Percentiles rank a stretch among this genome's conserved stretches.
phyloP scores from a whole-genome alignment of 1,140 invertebrate species.

The Drosophila seguyi region DNA sequence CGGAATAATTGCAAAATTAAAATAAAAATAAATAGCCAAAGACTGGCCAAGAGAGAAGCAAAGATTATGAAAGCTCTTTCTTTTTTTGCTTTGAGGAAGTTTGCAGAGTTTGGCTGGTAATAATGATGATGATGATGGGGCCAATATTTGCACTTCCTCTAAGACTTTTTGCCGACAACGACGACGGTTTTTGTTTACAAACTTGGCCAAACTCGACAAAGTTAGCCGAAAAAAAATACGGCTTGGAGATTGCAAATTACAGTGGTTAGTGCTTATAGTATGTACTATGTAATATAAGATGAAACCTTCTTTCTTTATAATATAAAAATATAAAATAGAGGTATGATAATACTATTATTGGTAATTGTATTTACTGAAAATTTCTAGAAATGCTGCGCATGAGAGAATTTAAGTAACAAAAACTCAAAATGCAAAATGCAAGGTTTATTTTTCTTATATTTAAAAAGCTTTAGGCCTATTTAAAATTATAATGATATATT shows the following conservation, averaged over 20 bases:
- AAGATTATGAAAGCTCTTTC: conserved; percentile 56
- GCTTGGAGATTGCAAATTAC: neutral
- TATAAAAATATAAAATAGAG: too few species aligned
- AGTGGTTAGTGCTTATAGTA: neutral
- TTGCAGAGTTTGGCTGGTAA: conserved; percentile 37
- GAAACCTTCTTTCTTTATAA: too few species aligned
- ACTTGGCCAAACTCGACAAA: conserved; percentile 5
- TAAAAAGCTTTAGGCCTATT: too few species aligned
- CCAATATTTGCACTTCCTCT: conserved; percentile 74
- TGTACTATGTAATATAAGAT: too few species aligned
- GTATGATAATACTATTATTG: neutral
- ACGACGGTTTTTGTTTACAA: conserved; percentile 25
- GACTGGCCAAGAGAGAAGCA: conserved; percentile 1
- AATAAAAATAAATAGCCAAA: conserved; percentile 18
- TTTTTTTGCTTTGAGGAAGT: conserved; percentile 54
- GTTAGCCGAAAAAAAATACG: conserved; percentile 6
- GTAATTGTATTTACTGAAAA: neutral
- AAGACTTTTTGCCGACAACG: conserved; percentile 55
- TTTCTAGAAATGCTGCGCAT: neutral
- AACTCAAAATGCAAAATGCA: too few species aligned
- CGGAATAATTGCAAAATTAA: conserved; percentile 42
- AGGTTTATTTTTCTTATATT: too few species aligned
- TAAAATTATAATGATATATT: too few species aligned
- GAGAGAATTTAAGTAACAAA: too few species aligned
- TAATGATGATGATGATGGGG: conserved; percentile 28